A percentile compares a stretch with the other conserved stretches of the same genome.
These are phyloP conservation scores for Pangasius larnaudii DNA, from an alignment of 2,797 vertebrate genomes.

Conservation along the genomic window DNA sequence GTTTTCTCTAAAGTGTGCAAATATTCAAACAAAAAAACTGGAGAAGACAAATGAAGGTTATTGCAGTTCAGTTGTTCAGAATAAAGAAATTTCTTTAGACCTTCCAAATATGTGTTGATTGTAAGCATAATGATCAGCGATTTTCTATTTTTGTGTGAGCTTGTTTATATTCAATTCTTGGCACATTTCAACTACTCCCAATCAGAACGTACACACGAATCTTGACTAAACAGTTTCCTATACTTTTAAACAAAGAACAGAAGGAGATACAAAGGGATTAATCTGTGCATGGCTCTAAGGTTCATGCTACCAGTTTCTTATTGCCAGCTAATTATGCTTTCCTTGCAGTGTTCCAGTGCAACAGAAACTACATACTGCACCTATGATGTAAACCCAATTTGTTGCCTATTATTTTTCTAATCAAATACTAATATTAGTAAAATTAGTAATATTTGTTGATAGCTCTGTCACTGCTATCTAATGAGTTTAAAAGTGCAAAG, in stretches of 20 bases:
- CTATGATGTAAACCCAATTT: not conserved
- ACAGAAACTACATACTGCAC: not conserved
- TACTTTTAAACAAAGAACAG: not conserved
- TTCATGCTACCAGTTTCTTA: not conserved
- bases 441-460: not conserved
- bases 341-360: not conserved
- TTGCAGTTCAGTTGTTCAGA: conserved; percentile 12
- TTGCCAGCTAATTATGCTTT: not conserved
- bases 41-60: conserved; percentile 63
- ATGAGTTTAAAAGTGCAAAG: not conserved
- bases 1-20: conserved; percentile 50
- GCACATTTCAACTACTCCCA: not conserved
- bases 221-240: not conserved
- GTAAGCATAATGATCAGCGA: not conserved
- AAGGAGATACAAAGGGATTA: not conserved
- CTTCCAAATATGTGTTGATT: not conserved
- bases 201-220: not conserved
- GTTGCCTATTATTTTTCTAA: not conserved
- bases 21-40: conserved; percentile 51
- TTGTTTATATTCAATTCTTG: not conserved
- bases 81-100: not conserved
- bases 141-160: not conserved
- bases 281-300: not conserved
- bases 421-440: not conserved
- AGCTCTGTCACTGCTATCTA: not conserved